Percentiles rank a stretch among this genome's conserved stretches.
These are phyloP conservation scores for Calliphora vicina DNA, from an alignment of 1,140 invertebrate genomes.

Conservation along the genomic window DNA sequence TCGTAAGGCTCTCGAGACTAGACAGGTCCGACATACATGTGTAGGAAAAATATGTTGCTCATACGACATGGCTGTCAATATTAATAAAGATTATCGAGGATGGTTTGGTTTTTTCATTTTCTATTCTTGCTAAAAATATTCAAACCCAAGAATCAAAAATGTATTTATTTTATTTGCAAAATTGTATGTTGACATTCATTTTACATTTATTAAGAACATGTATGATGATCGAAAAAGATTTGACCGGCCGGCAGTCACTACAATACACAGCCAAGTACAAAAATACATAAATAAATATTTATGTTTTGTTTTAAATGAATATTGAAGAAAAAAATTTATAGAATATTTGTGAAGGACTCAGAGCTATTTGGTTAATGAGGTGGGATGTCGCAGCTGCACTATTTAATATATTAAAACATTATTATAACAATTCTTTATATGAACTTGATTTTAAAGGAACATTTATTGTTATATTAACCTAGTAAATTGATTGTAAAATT, in stretches of 20 bases:
- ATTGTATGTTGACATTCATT: background rate
- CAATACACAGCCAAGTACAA: background rate
- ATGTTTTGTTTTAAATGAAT: slow-evolving; percentile 2
- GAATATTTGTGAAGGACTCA: background rate
- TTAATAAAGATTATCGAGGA: background rate
- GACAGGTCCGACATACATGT: background rate
- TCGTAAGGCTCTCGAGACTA: background rate
- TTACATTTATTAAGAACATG: background rate
- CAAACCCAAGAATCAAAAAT: background rate
- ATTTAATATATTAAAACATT: too few relatives aligned
- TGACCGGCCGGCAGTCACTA: background rate
- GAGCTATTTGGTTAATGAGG: background rate
- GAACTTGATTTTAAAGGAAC: too few relatives aligned
- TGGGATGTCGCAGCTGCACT: too few relatives aligned
- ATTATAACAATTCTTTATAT: too few relatives aligned
- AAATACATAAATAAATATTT: slow-evolving; percentile 1
- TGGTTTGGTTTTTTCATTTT: background rate
- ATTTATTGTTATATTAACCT: too few relatives aligned
- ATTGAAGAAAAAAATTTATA: background rate
- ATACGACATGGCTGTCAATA: slow-evolving; percentile 9
- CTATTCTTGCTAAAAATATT: background rate
- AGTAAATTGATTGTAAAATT: too few relatives aligned
- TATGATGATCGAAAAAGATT: background rate
- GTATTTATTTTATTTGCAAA: background rate
- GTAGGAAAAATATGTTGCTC: background rate